Base-by-base conservation (phyloP, 2,888 invertebrate species). In the Xestia ashworthii region DNA sequence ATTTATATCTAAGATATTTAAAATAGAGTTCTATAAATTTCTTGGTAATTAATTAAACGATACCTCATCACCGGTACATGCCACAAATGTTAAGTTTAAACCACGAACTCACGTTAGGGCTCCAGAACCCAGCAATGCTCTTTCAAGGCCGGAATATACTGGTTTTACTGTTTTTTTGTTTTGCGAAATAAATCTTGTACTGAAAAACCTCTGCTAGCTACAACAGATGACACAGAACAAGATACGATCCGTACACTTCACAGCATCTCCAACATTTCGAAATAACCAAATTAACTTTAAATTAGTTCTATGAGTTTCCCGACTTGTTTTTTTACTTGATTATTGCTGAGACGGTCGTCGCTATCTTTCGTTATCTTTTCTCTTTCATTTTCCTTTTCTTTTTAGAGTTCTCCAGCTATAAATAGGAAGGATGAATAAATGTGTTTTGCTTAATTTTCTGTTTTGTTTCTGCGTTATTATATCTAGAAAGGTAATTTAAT, bases 241-340 rank as follows among this genome's bases (percentile, higher is more conserved):
- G 79, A 81, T 71, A 71, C 48, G 44, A 67, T 62, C 72, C 71
- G 67, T 44, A 76, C 73, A 67, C 65, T 75, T 65, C 25, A 67
- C 80, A 90, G 85, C 90, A 87, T 89, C 86, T 83, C 84, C 85
- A 73, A 84, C 85, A 80, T 86, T 85, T 88, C 86, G 81, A 89
- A 90, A 91, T 92, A 92, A 92, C 89, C 89, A 90, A 92, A 93
- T 93, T 92, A 92, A 90, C 88, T 91, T 91, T 90, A 90, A 92
- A 93, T 92, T 93, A 91, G 91, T 92, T 91, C 89, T 89, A 87
- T 85, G 88, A 90, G 82, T 89, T 89, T 78, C 80, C 82, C 78
- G 78, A 84, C 81, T 86, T 88, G 78, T 87, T 87, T 81, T 90
- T 90, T 92, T 90, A 86, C 87, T 87, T 89, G 89, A 90, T 91